Evolutionary conservation across 2,888 invertebrate species (phyloP).

Genomic region (Nasonovia ribisnigri): DNA sequence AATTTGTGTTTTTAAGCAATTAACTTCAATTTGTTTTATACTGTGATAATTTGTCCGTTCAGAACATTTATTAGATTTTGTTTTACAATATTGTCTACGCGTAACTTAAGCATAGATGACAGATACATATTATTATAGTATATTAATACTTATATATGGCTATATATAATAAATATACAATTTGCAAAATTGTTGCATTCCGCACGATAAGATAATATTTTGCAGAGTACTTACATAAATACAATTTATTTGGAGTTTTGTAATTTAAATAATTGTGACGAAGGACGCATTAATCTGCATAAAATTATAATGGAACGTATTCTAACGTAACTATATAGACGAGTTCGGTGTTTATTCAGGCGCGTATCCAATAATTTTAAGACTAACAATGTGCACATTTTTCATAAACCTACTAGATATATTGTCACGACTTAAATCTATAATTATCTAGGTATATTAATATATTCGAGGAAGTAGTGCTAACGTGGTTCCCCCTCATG

Average conservation of each 20-base stretch:
- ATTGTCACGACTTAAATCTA: background rate
- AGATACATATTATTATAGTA: too few species aligned
- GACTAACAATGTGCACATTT: background rate
- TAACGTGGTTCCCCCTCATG: background rate
- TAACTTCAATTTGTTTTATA: background rate
- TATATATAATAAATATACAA: background rate
- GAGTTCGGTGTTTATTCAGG: background rate
- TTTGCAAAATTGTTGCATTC: background rate
- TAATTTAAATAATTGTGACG: conserved; percentile 31
- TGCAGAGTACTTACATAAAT: background rate
- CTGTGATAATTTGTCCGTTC: background rate
- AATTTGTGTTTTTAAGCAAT: background rate
- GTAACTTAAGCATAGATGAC: background rate
- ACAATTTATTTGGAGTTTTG: background rate
- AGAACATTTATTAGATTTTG: background rate
- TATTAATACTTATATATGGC: too few species aligned
- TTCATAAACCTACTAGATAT: background rate
- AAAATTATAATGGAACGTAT: conserved; percentile 3
- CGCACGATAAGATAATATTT: background rate
- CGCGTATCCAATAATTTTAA: background rate
- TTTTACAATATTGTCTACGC: background rate
- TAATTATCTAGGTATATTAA: background rate
- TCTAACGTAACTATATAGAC: background rate
- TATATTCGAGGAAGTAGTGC: background rate
- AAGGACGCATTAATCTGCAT: conserved; percentile 34